phyloP scores from a whole-genome alignment of 2,797 vertebrate species.

The Epinephelus awoara region DNA sequence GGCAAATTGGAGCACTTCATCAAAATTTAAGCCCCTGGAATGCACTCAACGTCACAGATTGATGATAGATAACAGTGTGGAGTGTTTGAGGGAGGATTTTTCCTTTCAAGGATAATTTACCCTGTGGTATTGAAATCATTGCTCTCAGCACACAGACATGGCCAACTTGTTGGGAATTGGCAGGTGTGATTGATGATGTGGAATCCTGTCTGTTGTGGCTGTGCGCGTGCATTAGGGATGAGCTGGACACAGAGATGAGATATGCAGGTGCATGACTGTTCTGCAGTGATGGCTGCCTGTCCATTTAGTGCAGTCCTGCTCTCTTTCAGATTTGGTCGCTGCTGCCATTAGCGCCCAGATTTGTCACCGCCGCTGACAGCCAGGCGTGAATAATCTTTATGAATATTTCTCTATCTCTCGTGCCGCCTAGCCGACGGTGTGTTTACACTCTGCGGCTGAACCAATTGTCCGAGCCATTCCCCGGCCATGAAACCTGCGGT shows the following conservation, averaged over 20 bases:
- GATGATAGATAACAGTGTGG: slow-evolving; percentile 38
- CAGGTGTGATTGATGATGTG: slow-evolving; percentile 58
- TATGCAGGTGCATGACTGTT: slow-evolving; percentile 63
- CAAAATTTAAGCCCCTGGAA: slow-evolving; percentile 15
- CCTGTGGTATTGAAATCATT: slow-evolving; percentile 23
- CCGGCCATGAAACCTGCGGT: slow-evolving; percentile 51
- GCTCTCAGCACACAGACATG: slow-evolving; percentile 25
- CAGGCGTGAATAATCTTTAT: slow-evolving; percentile 73
- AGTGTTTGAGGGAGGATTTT: slow-evolving; percentile 30
- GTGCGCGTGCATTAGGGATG: slow-evolving; percentile 41
- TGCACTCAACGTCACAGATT: slow-evolving; percentile 19
- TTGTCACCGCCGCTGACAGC: slow-evolving; percentile 65
- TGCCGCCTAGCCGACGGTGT: slow-evolving; percentile 27
- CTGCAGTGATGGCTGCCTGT: slow-evolving; percentile 56
- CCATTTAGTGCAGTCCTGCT: slow-evolving; percentile 57
- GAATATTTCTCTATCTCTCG: slow-evolving; percentile 68
- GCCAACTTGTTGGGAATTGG: slow-evolving; percentile 27
- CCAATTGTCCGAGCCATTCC: slow-evolving; percentile 60
- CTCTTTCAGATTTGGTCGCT: slow-evolving; percentile 44
- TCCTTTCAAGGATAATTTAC: slow-evolving; percentile 56
- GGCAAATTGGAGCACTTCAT: slow-evolving; percentile 18
- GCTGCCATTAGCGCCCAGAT: slow-evolving; percentile 61
- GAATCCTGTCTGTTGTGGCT: slow-evolving; percentile 7
- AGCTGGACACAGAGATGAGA: slow-evolving; percentile 48
- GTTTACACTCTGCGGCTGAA: slow-evolving; percentile 59